Base-by-base conservation (phyloP, 2,888 invertebrate genomes). In the Microdon myrmicae region DNA sequence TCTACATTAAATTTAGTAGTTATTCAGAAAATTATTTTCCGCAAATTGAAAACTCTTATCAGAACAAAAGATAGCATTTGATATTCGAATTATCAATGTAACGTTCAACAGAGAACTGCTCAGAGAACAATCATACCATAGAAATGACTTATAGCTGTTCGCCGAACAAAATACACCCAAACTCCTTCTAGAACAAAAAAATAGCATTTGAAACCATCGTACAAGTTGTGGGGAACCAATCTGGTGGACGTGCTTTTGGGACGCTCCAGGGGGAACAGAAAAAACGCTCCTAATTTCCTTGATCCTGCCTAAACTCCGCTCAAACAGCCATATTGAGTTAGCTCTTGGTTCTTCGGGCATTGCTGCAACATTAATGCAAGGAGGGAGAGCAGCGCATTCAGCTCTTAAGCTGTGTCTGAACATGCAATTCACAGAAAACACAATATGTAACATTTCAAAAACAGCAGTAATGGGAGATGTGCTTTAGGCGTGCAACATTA, bases 391-490 rank as follows among this genome's bases (percentile, higher is more conserved):
- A 22, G 44, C 48, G 19, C 48, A 56, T 35, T 39, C 44, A 29
- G 47, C 47, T 1, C 19, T 56, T 12, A 41, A 53, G 12, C 26
- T 55, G 35, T 51, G 39, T 12, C 25, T 64, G 13, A 41, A 56
- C 19, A 54, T 43, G 16, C 39, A 41, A 37, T 38, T 20, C 34
- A 9, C 10, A 22, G 26, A 25, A 23, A 32, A 25, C 17, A 34
- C 59, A 37, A 51, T 31, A 17, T 67, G 69, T 37, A 69, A 70
- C 38, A 67, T 69, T 67, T 48, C 71, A 38, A 71, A 70, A 69
- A 64, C 69, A 38, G 71, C 72, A 14, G 70, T 68, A 59, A 71
- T 70, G 68, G 74, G 70, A 34, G 70, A 67, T 28, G 26, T 61
- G 22, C 60, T 74, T 31, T 26, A 45, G 37, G 7, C 8, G 32